Base-by-base conservation (phyloP, 2,113 vertebrate species). In the Dromas ardeola region DNA sequence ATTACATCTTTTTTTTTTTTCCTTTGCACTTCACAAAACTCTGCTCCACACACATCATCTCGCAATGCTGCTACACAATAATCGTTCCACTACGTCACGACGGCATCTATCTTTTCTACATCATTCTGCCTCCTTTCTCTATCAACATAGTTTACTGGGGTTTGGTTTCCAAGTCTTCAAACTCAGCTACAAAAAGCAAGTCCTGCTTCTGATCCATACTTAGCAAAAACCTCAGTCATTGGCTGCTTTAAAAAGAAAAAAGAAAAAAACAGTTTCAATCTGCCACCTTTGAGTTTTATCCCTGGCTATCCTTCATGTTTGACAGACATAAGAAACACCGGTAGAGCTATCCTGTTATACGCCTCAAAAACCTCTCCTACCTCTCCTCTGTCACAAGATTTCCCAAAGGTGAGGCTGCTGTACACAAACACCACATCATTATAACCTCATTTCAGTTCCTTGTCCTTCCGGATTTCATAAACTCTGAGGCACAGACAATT, bases 71-170 rank as follows among this genome's bases (percentile, higher is more conserved):
- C 34, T 23, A 74, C 4, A 69, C 58, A 76, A 0, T 34, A 66
- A 83, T 4, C 3, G 0, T 50, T 38, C 22, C 53, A 50, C 18
- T 2, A 1, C 2, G 0, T 21, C 2, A 0, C 32, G 53, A 83
- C 23, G 76, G 11, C 7, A 58, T 15, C 19, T 53, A 25, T 52
- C 36, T 47, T 47, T 38, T 18, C n/a, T 15, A 70, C 15, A 40
- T 45, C 4, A 40, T 58, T 91, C 21, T 66, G 20, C 15, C 29
- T 86, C 22, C 45, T 49, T 86, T 61, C 62, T 83, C 61, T 43
- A 50, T 12, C 43, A 34, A 63, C 2, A 1, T 15, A 92, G 61
- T 26, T 56, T 65, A 38, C 4, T 55, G 25, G 9, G 26, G 20
- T 42, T 92, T 73, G 25, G 20, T 50, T 94, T 87, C 23, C n/a